Conservation (phyloP, 2,113 vertebrate genomes). For the Erpornis zantholeuca region DNA sequence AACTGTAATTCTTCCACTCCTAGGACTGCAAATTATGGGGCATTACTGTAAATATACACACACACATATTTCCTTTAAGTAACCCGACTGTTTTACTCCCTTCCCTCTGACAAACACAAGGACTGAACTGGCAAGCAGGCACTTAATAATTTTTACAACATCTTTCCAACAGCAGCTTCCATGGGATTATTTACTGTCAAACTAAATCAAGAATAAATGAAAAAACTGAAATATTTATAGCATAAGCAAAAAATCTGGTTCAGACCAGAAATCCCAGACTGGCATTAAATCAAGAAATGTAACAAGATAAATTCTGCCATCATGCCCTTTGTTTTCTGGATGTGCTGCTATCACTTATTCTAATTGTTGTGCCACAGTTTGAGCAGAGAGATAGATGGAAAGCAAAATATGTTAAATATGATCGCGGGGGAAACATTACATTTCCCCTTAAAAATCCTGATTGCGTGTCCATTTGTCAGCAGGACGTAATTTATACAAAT, state of each 20-base stretch:
- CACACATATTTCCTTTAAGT: slow-evolving; percentile 26
- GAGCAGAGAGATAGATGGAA: slow-evolving; percentile 31
- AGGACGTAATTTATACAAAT: slow-evolving; percentile 49
- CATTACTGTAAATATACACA: neutral
- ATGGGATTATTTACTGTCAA: slow-evolving; percentile 67
- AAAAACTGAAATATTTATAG: slow-evolving; percentile 70
- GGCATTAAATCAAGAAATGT: slow-evolving; percentile 43
- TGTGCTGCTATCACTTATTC: slow-evolving; percentile 49
- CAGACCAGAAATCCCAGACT: slow-evolving; percentile 26
- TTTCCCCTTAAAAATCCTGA: slow-evolving; percentile 19
- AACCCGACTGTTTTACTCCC: neutral
- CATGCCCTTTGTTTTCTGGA: slow-evolving; percentile 57
- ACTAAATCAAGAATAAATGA: slow-evolving; percentile 68
- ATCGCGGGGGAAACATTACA: neutral
- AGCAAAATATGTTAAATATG: slow-evolving; percentile 14
- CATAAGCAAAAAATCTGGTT: slow-evolving; percentile 51
- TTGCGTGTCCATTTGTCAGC: slow-evolving; percentile 10
- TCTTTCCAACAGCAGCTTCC: slow-evolving; percentile 56
- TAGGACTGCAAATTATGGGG: neutral
- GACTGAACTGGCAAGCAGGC: neutral
- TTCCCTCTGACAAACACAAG: slow-evolving; percentile 36
- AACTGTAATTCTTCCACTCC: neutral
- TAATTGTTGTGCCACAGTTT: slow-evolving; percentile 59
- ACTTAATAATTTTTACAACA: slow-evolving; percentile 57
- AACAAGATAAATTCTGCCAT: slow-evolving; percentile 58